Conservation (phyloP, 2,113 vertebrate species). For the Oryctolagus cuniculus region mOryCun1.1 NC_091447.1:29954001-29954500, state of each 20-base stretch:
- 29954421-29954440: not conserved
- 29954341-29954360: not conserved
- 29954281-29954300: not conserved
- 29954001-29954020: not conserved
- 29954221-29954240: not conserved
- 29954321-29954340: not conserved
- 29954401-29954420: not conserved
- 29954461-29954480: not conserved
- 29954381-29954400: not conserved
- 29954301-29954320: not conserved
- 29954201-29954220: not conserved
- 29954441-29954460: not conserved
- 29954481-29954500: not conserved
- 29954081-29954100: not conserved
- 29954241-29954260: not conserved
- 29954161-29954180: conserved; percentile 17
- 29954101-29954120: conserved; percentile 16
- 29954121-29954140: conserved; percentile 51
- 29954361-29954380: not conserved
- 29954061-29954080: conserved; percentile 18
- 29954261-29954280: not conserved
- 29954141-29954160: conserved; percentile 37
- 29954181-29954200: not conserved
- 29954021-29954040: not conserved
- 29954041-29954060: not conserved